phyloP scores from a whole-genome alignment of 2,113 vertebrate species.

The Notothenia rossii region DNA sequence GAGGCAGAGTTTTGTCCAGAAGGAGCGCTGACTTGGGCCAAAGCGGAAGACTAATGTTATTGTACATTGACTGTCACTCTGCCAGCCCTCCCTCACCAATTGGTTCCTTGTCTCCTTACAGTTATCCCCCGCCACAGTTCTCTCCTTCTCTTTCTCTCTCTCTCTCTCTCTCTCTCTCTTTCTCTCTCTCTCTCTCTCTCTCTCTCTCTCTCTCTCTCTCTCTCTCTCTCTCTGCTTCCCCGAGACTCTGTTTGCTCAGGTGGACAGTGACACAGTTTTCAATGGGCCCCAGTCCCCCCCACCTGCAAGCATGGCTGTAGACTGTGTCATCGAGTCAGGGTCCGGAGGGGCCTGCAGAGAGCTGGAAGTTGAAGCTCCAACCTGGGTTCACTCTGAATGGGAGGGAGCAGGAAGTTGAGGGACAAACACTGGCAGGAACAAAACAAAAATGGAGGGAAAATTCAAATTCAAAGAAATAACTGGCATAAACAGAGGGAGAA shows the following conservation, averaged over 20 bases:
- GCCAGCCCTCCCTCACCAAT: conserved; percentile 91
- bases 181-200: conserved; percentile 38
- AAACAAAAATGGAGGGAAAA: conserved; percentile 46
- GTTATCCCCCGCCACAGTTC: conserved; percentile 54
- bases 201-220: conserved; percentile 38
- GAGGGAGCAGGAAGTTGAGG: conserved; percentile 79
- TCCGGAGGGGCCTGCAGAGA: conserved; percentile 86
- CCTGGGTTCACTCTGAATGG: conserved; percentile 85
- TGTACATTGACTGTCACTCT: conserved; percentile 91
- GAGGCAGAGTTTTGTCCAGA: conserved; percentile 91
- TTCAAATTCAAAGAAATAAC: conserved; percentile 45
- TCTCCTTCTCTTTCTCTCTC: conserved; percentile 51
- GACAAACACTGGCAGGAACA: conserved; percentile 64
- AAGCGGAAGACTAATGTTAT: conserved; percentile 98
- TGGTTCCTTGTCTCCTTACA: conserved; percentile 86
- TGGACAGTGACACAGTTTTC: conserved; percentile 97
- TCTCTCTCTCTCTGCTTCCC: conserved; percentile 72
- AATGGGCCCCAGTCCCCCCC: conserved; percentile 87
- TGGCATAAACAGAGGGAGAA: conserved; percentile 45
- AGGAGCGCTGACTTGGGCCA: conserved; percentile 90
- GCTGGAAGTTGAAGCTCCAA: conserved; percentile 89
- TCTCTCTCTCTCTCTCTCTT: conserved; percentile 46
- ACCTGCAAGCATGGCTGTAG: conserved; percentile 89
- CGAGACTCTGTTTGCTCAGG: conserved; percentile 94
- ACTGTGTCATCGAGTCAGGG: conserved; percentile 91